Percentiles rank a stretch among this genome's conserved stretches.
phyloP scores from a whole-genome alignment of 2,113 vertebrate genomes.

The Herpailurus yagouaroundi region DNA sequence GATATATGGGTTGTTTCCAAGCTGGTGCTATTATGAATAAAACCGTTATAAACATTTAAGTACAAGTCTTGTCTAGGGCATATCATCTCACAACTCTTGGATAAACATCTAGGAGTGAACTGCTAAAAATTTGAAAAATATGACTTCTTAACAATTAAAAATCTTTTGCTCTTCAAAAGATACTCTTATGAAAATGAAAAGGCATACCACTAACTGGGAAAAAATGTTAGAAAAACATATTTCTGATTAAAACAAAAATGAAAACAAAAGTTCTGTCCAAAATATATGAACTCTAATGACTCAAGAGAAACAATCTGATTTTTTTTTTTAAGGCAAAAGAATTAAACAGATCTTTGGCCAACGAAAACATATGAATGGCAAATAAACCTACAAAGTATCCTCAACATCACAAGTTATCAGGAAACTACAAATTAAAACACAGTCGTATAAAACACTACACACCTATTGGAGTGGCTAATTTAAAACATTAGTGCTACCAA shows the following conservation, averaged over 20 bases:
- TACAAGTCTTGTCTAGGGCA: not conserved
- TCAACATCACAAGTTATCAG: not conserved
- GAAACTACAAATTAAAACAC: not conserved
- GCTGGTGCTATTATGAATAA: not conserved
- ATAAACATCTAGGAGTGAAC: not conserved
- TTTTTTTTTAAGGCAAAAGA: not conserved
- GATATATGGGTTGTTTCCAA: not conserved
- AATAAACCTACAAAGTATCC: not conserved
- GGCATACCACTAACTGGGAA: not conserved
- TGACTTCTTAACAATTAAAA: not conserved
- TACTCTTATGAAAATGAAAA: not conserved
- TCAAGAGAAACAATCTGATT: not conserved
- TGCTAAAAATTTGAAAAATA: not conserved
- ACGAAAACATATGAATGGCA: not conserved
- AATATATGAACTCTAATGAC: not conserved
- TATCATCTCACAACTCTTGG: not conserved
- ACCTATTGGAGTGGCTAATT: not conserved
- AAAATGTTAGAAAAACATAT: not conserved
- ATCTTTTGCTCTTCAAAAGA: not conserved
- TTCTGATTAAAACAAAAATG: not conserved
- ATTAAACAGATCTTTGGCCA: not conserved
- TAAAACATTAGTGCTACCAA: not conserved
- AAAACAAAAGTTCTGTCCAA: not conserved
- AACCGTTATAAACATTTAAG: not conserved
- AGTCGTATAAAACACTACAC: not conserved